Percentiles rank a stretch among this genome's conserved stretches.
Conservation (phyloP, 2,113 vertebrate genomes). For the Ceratotherium simum region DNA sequence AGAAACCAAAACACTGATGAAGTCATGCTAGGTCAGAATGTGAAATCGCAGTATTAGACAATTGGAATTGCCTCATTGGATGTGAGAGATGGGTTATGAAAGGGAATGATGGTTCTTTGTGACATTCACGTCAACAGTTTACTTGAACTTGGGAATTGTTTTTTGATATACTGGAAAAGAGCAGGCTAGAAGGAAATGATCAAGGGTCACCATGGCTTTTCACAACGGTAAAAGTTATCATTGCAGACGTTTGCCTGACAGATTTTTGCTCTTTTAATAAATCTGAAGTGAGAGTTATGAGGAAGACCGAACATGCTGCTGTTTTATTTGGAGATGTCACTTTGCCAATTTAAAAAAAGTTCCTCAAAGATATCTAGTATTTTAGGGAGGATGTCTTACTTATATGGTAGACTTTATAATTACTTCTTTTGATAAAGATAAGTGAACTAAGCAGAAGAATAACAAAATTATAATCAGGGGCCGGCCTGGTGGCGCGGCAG, state of each 20-base stretch:
- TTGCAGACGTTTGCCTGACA: neutral
- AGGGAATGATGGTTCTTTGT: neutral
- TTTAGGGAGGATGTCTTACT: neutral
- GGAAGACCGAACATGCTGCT: neutral
- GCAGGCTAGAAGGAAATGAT: neutral
- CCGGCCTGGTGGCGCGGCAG: too few relatives aligned
- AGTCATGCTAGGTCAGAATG: neutral
- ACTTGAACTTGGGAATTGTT: neutral
- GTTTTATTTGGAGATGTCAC: neutral
- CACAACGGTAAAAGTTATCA: neutral
- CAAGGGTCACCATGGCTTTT: neutral
- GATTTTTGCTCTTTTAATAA: neutral
- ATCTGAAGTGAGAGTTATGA: neutral
- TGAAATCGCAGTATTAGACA: slow-evolving; percentile 19
- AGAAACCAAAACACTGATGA: neutral
- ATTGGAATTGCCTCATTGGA: neutral
- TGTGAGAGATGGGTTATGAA: neutral
- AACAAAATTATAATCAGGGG: neutral
- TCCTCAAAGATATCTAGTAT: neutral
- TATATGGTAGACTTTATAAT: neutral
- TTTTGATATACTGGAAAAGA: neutral
- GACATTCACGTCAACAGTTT: neutral
- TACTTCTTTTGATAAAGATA: slow-evolving; percentile 29
- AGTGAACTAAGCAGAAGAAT: neutral
- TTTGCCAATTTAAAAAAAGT: slow-evolving; percentile 3